Percentiles rank a stretch among this genome's conserved stretches.
These are phyloP conservation scores for Odontomyia ornata DNA, from an alignment of 2,888 invertebrate genomes.

Conservation along the genomic window DNA sequence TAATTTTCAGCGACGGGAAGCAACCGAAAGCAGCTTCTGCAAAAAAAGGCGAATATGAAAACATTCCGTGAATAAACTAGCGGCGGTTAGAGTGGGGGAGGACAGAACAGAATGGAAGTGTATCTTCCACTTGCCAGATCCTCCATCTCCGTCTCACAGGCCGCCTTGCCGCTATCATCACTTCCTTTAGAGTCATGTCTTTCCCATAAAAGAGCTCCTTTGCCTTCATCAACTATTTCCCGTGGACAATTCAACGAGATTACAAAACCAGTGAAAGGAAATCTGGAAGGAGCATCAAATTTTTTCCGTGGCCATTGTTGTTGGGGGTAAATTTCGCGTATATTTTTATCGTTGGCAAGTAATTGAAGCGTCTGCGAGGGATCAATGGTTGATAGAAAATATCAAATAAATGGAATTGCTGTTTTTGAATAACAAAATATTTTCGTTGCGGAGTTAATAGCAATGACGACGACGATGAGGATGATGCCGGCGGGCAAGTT, in stretches of 20 bases:
- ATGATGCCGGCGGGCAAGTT: too few relatives aligned
- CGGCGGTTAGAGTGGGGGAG: neutral
- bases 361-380: slow-evolving; percentile 15
- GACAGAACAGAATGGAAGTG: neutral
- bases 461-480: neutral
- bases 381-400: slow-evolving; percentile 12
- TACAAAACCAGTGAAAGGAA: slow-evolving; percentile 24
- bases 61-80: too few relatives aligned
- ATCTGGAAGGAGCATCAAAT: slow-evolving; percentile 11
- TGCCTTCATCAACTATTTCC: slow-evolving; percentile 6
- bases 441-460: neutral
- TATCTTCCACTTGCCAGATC: neutral
- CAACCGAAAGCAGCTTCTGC: slow-evolving; percentile 23
- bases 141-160: neutral
- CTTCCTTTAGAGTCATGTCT: too few relatives aligned
- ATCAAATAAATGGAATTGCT: slow-evolving; percentile 29
- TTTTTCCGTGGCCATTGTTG: neutral
- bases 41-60: neutral
- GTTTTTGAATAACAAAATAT: slow-evolving; percentile 16
- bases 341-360: slow-evolving; percentile 9
- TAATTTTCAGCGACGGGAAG: slow-evolving; percentile 40
- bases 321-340: neutral
- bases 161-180: too few relatives aligned
- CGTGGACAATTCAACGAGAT: slow-evolving; percentile 22
- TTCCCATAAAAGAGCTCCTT: too few relatives aligned